These are phyloP conservation scores for Meloe dianella DNA, from an alignment of 2,888 invertebrate species.

Conservation along the genomic window DNA sequence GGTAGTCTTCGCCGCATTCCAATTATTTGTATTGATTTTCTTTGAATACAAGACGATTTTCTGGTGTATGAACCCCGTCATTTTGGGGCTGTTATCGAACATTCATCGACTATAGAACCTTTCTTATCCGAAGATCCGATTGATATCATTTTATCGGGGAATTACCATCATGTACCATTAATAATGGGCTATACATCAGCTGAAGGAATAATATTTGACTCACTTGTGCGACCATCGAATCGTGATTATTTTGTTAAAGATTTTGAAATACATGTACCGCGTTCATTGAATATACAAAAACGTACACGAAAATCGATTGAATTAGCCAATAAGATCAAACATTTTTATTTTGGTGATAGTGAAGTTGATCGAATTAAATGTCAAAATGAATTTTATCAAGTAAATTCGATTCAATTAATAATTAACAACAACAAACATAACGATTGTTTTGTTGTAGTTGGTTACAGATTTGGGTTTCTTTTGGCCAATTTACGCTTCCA, in stretches of 20 bases:
- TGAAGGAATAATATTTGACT: constrained; percentile 50
- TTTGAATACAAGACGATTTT: constrained; percentile 16
- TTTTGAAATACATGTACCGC: constrained; percentile 40
- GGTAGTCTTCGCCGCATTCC: too few relatives aligned
- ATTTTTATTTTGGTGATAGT: constrained; percentile 48
- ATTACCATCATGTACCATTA: constrained; percentile 53
- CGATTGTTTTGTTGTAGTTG: constrained; percentile 38
- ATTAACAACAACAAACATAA: background rate
- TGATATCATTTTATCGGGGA: constrained; percentile 47
- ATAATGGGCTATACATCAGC: constrained; percentile 52
- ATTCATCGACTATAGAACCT: constrained; percentile 36
- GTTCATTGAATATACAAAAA: constrained; percentile 40
- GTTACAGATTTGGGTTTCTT: constrained; percentile 46
- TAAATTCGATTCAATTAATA: constrained; percentile 6
- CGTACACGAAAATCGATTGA: constrained; percentile 36
- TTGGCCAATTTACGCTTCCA: constrained; percentile 40
- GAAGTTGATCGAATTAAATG: constrained; percentile 4
- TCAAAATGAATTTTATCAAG: constrained; percentile 18
- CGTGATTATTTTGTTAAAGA: constrained; percentile 36
- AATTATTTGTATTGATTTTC: background rate
- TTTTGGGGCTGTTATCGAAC: constrained; percentile 45
- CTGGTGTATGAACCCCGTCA: constrained; percentile 25
- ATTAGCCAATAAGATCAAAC: constrained; percentile 37
- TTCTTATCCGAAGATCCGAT: constrained; percentile 50
- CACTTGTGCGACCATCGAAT: constrained; percentile 8